Percentiles rank a stretch among this genome's conserved stretches.
These are phyloP conservation scores for Thamnophis elegans DNA, from an alignment of 2,797 vertebrate species.

Conservation along the genomic window DNA sequence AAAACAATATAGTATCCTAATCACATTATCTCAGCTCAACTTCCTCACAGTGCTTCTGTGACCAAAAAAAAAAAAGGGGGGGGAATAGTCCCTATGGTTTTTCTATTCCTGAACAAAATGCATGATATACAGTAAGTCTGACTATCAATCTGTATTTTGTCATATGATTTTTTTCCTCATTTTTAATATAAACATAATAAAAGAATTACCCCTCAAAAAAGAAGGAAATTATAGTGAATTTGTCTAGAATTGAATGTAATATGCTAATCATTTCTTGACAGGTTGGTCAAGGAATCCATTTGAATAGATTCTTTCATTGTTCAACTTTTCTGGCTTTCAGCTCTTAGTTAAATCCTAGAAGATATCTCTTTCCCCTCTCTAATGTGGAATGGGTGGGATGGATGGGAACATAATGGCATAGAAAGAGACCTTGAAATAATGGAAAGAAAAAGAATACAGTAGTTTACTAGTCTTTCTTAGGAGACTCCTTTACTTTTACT, in stretches of 20 bases:
- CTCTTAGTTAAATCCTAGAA: background rate
- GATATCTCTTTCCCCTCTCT: background rate
- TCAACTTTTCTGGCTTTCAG: background rate
- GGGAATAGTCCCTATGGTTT: background rate
- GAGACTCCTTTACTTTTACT: background rate
- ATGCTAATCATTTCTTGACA: background rate
- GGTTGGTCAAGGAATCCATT: background rate
- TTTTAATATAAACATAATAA: background rate
- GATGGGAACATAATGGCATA: background rate
- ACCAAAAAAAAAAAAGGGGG: background rate
- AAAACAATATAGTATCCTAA: background rate
- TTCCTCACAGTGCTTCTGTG: background rate
- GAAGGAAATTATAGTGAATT: background rate
- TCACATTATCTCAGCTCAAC: background rate
- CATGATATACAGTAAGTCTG: background rate
- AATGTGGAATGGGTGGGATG: background rate
- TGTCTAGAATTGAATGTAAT: background rate
- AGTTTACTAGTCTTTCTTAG: background rate
- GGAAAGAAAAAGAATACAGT: background rate
- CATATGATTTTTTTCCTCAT: background rate
- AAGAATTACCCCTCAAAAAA: background rate
- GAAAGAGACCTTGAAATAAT: background rate
- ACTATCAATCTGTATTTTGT: background rate
- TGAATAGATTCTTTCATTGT: background rate
- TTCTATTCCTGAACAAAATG: background rate